phyloP scores from a whole-genome alignment of 2,888 invertebrate genomes.

The Caenorhabditis sinica region DNA sequence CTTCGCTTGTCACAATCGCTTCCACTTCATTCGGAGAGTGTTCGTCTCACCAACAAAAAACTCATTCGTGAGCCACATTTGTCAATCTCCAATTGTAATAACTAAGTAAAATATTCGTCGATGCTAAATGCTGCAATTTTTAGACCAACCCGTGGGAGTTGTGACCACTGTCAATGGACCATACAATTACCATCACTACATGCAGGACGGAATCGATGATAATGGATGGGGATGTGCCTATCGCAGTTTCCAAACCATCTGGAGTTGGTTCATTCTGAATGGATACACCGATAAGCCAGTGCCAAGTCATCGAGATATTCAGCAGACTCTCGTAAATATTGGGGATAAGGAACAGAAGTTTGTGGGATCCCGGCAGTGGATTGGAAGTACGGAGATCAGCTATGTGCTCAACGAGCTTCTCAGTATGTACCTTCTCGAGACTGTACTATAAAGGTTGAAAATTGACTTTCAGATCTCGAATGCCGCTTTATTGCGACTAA shows the following conservation, averaged over 20 bases:
- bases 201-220: conserved; percentile 95
- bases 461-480: conserved; percentile 67
- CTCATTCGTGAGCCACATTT: conserved; percentile 69
- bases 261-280: conserved; percentile 93
- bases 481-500: conserved; percentile 91
- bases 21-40: conserved; percentile 57
- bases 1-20: conserved; percentile 69
- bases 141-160: conserved; percentile 76
- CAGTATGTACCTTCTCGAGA: conserved; percentile 36
- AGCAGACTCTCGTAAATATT: conserved; percentile 93
- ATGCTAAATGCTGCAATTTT: conserved; percentile 22
- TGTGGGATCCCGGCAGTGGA: conserved; percentile 95
- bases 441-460: conserved; percentile 11
- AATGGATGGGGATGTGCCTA: conserved; percentile 84
- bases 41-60: conserved; percentile 52
- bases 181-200: conserved; percentile 97
- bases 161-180: conserved; percentile 88
- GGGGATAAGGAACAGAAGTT: conserved; percentile 91
- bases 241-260: conserved; percentile 73
- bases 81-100: conserved; percentile 68
- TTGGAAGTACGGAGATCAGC: conserved; percentile 97
- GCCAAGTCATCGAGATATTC: conserved; percentile 92
- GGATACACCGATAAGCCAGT: conserved; percentile 90
- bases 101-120: neutral
- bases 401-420: conserved; percentile 88